Base-by-base conservation (phyloP, 2,888 invertebrate species). In the Salticus scenicus region DNA sequence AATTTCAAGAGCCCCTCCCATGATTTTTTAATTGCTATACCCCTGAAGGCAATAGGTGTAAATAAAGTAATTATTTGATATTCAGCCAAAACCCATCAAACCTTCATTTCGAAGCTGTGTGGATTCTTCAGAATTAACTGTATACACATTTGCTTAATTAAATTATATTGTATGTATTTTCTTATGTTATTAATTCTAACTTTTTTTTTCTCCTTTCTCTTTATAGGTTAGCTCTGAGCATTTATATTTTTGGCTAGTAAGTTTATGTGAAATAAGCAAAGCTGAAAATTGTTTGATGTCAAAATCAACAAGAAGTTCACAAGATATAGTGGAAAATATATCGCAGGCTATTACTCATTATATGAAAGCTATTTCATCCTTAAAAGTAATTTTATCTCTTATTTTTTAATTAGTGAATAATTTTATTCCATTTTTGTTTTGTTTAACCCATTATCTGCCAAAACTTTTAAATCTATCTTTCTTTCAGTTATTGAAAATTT, bases 221-320 rank as follows among this genome's bases (percentile, higher is more conserved):
- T 79, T 75, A 27, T 8, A 94, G 88, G 95, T 96, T 0, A 95
- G 96, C 20, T 95, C 96, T 41, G 98, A 98, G 90, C 95, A 96
- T 89, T 94, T 96, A 70, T 96, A 97, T 90, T 96, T 97, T 90
- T 98, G 97, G 95, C 91, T 98, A 75, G 94, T 94, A 0, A 95
- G 96, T 0, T 91, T 98, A n/a, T 93, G 95, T 74, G 90, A 91
- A 47, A 89, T 91, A 33, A 90, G 92, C 84, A 77, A 88, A 74
- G 92, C 91, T 24, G 92, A 92, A 88, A 90, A 89, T 75, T 89
- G 89, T 37, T 89, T 92, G 1, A 89, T 89, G 70, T 87, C 87
- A 10, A 88, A 87, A 57, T 76, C 63, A 1, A 88, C 87, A 28
- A 88, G 88, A 87, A 75, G 67, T 87, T 30, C 37, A 63, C 84